Evolutionary conservation across 2,113 vertebrate species (phyloP), one percentile per base, ranked within the genome.

Genomic region (Scolopax mira): DNA sequence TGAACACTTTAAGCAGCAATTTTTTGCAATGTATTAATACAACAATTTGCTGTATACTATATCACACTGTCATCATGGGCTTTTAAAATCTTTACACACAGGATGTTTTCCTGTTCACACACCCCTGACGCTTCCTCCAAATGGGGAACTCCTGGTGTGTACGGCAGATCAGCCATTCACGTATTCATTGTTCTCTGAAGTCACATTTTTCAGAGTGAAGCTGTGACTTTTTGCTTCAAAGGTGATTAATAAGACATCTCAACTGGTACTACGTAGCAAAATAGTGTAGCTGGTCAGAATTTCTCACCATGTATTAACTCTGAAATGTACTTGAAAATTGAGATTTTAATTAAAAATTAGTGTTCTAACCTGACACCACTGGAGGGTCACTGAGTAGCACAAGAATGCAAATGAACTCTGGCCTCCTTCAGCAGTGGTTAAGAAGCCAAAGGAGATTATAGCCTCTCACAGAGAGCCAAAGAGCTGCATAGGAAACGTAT

Each of bases 261-360:
- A 87, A 57, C 71, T 52, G 41, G 31, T 11, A 17, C 5, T 6
- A 31, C 35, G 87, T 85, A 85, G 82, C 60, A 83, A 85, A 97
- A 92, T 81, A 97, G 93, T 69, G 86, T 89, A 92, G 80, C 70
- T 73, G 74, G 73, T 95, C 94, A 88, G 91, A 88, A 91, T 85
- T 97, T 94, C 72, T 94, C 35, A 8, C 89, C 64, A 19, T 18
- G 13, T 78, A 48, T 94, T 96, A 97, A 96, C 92, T 94, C 77
- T 91, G 90, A 97, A 97, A 94, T 92, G 42, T 79, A 91, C 94
- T 97, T 92, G 94, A 97, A 98, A 97, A 96, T 80, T 90, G 85
- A 97, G 33, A 85, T 95, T 93, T 96, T 83, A 96, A 94, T 94
- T 96, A 96, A 96, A 87, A 93, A 91, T 93, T 73, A 72, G 58